Evolutionary conservation across 2,888 invertebrate species (phyloP).

Genomic region (Peribatodes rhomboidaria): DNA sequence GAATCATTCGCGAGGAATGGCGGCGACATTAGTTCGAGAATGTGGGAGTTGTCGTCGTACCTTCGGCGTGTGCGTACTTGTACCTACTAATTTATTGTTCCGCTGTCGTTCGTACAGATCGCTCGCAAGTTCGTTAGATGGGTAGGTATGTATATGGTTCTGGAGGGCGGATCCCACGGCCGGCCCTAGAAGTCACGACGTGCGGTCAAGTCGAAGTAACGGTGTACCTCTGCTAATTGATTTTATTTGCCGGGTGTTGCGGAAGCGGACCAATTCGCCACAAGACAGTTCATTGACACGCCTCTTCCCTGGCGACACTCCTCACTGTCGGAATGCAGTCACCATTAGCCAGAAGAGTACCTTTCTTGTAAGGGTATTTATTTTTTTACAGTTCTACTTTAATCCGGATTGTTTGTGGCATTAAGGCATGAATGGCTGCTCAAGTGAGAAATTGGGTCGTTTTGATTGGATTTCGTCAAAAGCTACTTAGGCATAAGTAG

Average conservation of each 20-base stretch:
- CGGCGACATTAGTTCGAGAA: slow-evolving; percentile 57
- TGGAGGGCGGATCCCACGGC: background rate
- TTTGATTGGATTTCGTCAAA: slow-evolving; percentile 12
- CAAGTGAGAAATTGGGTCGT: slow-evolving; percentile 18
- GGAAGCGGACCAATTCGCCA: slow-evolving; percentile 73
- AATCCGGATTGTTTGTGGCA: slow-evolving; percentile 36
- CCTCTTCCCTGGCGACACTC: slow-evolving; percentile 62
- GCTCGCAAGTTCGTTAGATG: slow-evolving; percentile 18
- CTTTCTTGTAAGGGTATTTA: slow-evolving; percentile 54
- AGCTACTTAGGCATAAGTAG: background rate
- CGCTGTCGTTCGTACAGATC: slow-evolving; percentile 31
- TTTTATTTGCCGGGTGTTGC: slow-evolving; percentile 71
- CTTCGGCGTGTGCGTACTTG: slow-evolving; percentile 35
- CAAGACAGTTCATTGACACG: slow-evolving; percentile 79
- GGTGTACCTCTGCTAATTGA: slow-evolving; percentile 69
- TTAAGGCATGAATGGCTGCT: slow-evolving; percentile 8
- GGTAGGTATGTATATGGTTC: slow-evolving; percentile 13
- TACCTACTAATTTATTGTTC: slow-evolving; percentile 48
- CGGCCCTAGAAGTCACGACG: slow-evolving; percentile 28
- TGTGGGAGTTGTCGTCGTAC: slow-evolving; percentile 49
- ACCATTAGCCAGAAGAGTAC: slow-evolving; percentile 57
- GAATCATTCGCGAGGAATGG: slow-evolving; percentile 71
- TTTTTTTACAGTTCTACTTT: slow-evolving; percentile 55
- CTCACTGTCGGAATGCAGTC: slow-evolving; percentile 71
- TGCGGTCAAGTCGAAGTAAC: slow-evolving; percentile 54